Evolutionary conservation across 2,797 vertebrate species (phyloP), one percentile per base, ranked within the genome.

Genomic region (Neosilurus mollespiculum): DNA sequence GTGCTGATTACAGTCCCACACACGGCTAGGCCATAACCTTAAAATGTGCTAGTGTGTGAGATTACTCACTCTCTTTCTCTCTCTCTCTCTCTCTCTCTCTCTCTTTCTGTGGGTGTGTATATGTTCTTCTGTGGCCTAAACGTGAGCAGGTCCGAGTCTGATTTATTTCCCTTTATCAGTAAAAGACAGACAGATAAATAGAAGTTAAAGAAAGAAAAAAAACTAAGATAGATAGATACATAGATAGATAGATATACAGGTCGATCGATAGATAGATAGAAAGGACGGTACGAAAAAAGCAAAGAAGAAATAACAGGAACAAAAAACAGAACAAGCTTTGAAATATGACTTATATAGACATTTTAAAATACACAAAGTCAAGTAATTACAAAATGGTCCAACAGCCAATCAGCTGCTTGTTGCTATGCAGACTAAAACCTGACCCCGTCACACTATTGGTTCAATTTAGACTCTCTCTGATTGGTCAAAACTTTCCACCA

Each of bases 1-100:
- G 64, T 72, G 66, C 20, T 56, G 82, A 82, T 87, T 37, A 59
- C 30, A 59, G 73, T n/a, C 73, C 56, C 15, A n/a, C 69, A 82
- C 64, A 77, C 14, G 15, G n/a, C 34, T 59, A 64, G 64, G 69
- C 34, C 67, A 54, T 30, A 61, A 72, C 80, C 80, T 62, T 59
- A 61, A 22, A 49, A 62, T 34, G 58, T 53, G 59, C 34, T 24
- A 66, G 56, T 26, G n/a, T 62, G 80, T 54, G 77, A 66, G 80
- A 81, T 62, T 82, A 73, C 26, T 49, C 24, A 26, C 53, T 26
- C 53, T 56, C 72, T 54, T 49, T 54, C 71, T 24, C 71, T 26
- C 72, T 54, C 71, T 54, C 71, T 22, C 67, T 20, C 37, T 15
- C 11, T 58, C 3, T 58, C 8, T 67, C 7, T 69, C 34, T 43